Conservation (phyloP, 2,797 vertebrate genomes). For the Poecilia picta region DNA sequence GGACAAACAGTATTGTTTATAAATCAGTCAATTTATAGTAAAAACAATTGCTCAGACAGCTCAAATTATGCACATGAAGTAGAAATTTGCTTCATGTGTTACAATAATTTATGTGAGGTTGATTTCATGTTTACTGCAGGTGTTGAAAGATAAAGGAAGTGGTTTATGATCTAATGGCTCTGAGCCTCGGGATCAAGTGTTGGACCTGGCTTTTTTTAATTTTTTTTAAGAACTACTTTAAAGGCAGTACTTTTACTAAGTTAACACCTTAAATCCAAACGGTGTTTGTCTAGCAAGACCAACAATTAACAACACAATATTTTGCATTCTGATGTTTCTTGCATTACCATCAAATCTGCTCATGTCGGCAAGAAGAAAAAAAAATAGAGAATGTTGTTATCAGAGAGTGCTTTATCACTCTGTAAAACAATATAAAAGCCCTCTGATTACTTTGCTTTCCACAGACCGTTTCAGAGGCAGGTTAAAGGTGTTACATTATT, state of each 20-base stretch:
- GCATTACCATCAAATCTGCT: slow-evolving; percentile 98
- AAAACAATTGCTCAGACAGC: not conserved
- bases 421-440: slow-evolving; percentile 23
- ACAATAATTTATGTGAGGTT: not conserved
- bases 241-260: not conserved
- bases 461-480: not conserved
- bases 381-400: slow-evolving; percentile 63
- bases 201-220: not conserved
- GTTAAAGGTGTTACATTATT: slow-evolving; percentile 8
- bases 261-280: not conserved
- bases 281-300: slow-evolving; percentile 53
- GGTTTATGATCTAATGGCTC: slow-evolving; percentile 6
- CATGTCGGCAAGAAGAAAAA: slow-evolving; percentile 82
- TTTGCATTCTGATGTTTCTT: slow-evolving; percentile 27
- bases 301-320: slow-evolving; percentile 43
- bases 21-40: not conserved
- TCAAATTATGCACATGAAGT: not conserved
- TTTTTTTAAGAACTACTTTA: not conserved
- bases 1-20: not conserved
- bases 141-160: slow-evolving; percentile 28
- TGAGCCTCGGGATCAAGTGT: not conserved
- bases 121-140: slow-evolving; percentile 35
- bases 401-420: slow-evolving; percentile 27
- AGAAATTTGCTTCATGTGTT: not conserved
- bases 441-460: not conserved